Conservation (phyloP, 2,113 vertebrate genomes). For the Plotosus lineatus region DNA sequence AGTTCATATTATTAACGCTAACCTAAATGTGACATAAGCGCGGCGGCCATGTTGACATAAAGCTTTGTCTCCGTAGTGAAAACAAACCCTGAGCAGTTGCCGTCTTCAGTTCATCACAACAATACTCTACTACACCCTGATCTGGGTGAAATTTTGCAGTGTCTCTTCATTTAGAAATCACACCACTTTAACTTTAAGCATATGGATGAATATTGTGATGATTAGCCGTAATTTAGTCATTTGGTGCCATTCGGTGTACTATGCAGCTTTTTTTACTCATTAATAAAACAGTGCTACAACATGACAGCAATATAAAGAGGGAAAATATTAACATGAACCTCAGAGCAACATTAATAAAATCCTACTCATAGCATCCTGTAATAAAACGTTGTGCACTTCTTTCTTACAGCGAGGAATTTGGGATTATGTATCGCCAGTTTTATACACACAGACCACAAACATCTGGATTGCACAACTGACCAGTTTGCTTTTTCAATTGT, state of each 20-base stretch:
- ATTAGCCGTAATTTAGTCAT: neutral
- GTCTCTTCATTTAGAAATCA: neutral
- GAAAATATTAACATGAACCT: neutral
- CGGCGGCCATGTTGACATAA: neutral
- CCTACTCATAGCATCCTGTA: neutral
- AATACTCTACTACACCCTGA: neutral
- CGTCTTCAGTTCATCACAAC: neutral
- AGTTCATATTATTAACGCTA: neutral
- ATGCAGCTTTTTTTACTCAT: neutral
- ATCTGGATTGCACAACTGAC: neutral
- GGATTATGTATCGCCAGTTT: neutral
- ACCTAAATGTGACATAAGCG: slow-evolving; percentile 1
- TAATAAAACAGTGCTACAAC: neutral
- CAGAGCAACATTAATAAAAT: neutral
- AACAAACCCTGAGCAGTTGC: neutral
- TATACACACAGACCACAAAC: neutral
- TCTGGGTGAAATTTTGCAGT: neutral
- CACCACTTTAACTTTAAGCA: neutral
- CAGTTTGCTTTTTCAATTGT: neutral
- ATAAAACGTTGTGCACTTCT: neutral
- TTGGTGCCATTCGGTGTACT: neutral
- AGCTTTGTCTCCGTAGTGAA: neutral
- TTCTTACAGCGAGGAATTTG: neutral
- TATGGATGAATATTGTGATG: neutral
- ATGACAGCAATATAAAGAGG: neutral